A percentile compares a stretch with the other conserved stretches of the same genome.
Evolutionary conservation across 2,113 vertebrate genomes (phyloP).

Genomic region (Genyomyrus donnyi): DNA sequence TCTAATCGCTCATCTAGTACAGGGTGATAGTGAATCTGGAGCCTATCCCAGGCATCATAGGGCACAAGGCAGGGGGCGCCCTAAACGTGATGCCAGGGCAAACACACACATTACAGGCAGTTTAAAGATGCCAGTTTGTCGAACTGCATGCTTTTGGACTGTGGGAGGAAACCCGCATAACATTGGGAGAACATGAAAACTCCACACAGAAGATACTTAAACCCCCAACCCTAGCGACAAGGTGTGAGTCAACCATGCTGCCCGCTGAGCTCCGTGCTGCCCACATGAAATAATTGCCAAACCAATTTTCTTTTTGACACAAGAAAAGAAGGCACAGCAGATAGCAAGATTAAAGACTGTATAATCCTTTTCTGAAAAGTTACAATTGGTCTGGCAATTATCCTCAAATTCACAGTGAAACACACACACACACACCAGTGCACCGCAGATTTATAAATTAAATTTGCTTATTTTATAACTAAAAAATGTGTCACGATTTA

Average conservation of each 20-base stretch:
- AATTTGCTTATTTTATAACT: background rate
- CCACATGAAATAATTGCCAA: background rate
- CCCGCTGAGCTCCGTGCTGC: background rate
- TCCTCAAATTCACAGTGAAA: background rate
- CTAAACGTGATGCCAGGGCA: background rate
- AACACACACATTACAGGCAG: background rate
- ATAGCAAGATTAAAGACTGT: slow-evolving; percentile 6
- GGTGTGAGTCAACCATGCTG: background rate
- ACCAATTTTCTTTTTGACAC: slow-evolving; percentile 13
- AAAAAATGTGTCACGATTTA: background rate
- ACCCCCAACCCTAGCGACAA: background rate
- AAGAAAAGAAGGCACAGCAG: background rate
- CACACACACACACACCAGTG: background rate
- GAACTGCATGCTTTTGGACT: background rate
- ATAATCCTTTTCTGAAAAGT: background rate
- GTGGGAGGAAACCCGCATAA: background rate
- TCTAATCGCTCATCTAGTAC: background rate
- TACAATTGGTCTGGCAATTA: background rate
- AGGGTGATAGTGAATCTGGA: background rate
- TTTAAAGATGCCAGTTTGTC: background rate
- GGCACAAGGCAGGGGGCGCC: background rate
- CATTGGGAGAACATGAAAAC: background rate
- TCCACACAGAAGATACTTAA: background rate
- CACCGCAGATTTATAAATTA: background rate
- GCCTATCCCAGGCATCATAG: background rate